These are phyloP conservation scores for Prunella himalayana DNA, from an alignment of 2,113 vertebrate genomes.

Conservation along the genomic window DNA sequence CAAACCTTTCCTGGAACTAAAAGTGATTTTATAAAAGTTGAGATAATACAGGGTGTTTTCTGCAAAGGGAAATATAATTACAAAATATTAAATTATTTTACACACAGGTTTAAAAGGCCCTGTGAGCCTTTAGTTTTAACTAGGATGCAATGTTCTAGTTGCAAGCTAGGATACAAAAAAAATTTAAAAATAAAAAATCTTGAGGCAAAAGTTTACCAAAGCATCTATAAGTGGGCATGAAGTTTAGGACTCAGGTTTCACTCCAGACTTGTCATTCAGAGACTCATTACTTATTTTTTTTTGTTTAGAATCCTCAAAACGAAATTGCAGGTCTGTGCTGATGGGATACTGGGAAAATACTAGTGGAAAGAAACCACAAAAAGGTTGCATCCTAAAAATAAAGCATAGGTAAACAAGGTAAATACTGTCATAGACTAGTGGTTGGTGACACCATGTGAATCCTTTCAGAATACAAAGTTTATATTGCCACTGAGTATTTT, in stretches of 20 bases:
- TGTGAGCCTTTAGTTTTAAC: not conserved
- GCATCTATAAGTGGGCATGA: not conserved
- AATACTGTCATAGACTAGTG: not conserved
- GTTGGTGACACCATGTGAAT: not conserved
- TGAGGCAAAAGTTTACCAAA: not conserved
- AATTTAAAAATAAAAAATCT: not conserved
- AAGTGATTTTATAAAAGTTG: not conserved
- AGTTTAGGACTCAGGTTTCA: not conserved
- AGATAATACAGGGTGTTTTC: not conserved
- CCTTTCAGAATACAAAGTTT: not conserved
- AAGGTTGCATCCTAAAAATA: slow-evolving; percentile 31
- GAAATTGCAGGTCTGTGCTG: not conserved
- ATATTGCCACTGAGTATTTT: not conserved
- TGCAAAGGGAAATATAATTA: not conserved
- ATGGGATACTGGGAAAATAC: not conserved
- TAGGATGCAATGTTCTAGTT: not conserved
- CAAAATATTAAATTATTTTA: not conserved
- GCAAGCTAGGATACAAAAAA: not conserved
- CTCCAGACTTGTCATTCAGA: not conserved
- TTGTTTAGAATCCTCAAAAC: not conserved
- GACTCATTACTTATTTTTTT: not conserved
- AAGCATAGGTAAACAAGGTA: not conserved
- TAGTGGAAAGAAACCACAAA: not conserved
- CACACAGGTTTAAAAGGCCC: not conserved
- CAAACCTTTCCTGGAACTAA: not conserved